Conservation (phyloP, 2,888 invertebrate species). For the Congeria kusceri region DNA sequence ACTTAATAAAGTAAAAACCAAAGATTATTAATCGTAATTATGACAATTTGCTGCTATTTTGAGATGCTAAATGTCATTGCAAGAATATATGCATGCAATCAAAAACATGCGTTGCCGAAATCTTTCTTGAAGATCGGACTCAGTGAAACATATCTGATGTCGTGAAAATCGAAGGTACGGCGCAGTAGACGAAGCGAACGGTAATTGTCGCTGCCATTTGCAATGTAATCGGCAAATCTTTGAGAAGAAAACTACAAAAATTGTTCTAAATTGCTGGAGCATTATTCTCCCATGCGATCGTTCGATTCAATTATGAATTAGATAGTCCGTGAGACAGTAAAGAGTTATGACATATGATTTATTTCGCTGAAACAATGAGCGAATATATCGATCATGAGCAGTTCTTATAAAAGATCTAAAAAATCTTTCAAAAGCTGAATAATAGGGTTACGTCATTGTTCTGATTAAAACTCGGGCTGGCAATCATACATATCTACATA, state of each 20-base stretch:
- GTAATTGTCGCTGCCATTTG: slow-evolving; percentile 51
- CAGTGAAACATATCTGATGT: slow-evolving; percentile 53
- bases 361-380: slow-evolving; percentile 46
- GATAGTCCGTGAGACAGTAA: slow-evolving; percentile 40
- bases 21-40: too few relatives aligned
- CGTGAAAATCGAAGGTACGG: slow-evolving; percentile 49
- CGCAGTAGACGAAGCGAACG: slow-evolving; percentile 41
- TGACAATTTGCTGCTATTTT: too few relatives aligned
- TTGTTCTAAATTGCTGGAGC: slow-evolving; percentile 58
- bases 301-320: slow-evolving; percentile 56
- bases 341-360: slow-evolving; percentile 53
- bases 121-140: neutral
- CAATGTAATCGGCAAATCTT: slow-evolving; percentile 40
- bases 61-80: too few relatives aligned
- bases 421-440: slow-evolving; percentile 20
- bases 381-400: slow-evolving; percentile 43
- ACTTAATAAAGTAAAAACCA: too few relatives aligned
- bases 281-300: slow-evolving; percentile 52
- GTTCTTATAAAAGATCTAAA: neutral
- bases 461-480: too few relatives aligned
- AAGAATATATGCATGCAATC: too few relatives aligned
- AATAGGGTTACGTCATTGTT: slow-evolving; percentile 41
- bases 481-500: too few relatives aligned
- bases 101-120: neutral
- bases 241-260: slow-evolving; percentile 51